Evolutionary conservation across 2,113 vertebrate genomes (phyloP).

Genomic region (Litocranius walleri): DNA sequence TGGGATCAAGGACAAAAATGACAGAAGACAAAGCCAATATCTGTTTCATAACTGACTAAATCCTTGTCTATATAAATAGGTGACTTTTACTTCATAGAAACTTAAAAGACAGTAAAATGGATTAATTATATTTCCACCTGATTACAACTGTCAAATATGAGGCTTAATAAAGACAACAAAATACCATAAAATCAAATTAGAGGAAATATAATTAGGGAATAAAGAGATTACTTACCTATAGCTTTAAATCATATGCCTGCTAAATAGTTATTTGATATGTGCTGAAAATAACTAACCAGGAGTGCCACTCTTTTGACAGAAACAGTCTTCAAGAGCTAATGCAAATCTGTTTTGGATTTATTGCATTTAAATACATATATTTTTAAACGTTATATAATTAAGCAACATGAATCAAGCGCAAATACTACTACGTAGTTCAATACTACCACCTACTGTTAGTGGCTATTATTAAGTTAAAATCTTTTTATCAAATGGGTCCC

Average conservation of each 20-base stretch:
- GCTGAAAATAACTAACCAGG: background rate
- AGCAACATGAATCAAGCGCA: background rate
- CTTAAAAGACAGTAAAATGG: background rate
- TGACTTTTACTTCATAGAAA: background rate
- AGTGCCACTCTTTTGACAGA: background rate
- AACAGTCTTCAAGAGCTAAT: background rate
- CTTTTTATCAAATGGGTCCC: background rate
- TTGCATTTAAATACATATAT: background rate
- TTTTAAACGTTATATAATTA: background rate
- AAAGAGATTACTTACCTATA: slow-evolving; percentile 19
- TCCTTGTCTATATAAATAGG: background rate
- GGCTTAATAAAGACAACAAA: background rate
- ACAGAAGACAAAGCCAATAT: slow-evolving; percentile 18
- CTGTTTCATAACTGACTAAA: slow-evolving; percentile 3
- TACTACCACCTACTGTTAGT: background rate
- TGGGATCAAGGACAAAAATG: background rate
- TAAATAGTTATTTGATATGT: background rate
- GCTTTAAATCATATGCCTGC: background rate
- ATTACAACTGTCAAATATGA: slow-evolving; percentile 1
- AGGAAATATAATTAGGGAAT: background rate
- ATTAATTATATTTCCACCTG: background rate
- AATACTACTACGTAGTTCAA: background rate
- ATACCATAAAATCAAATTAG: slow-evolving; percentile 26
- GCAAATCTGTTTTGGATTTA: background rate
- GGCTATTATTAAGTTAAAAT: slow-evolving; percentile 7